Evolutionary conservation across 2,113 vertebrate genomes (phyloP), one percentile per base, ranked within the genome.

Genomic region (Microtus ochrogaster): DNA sequence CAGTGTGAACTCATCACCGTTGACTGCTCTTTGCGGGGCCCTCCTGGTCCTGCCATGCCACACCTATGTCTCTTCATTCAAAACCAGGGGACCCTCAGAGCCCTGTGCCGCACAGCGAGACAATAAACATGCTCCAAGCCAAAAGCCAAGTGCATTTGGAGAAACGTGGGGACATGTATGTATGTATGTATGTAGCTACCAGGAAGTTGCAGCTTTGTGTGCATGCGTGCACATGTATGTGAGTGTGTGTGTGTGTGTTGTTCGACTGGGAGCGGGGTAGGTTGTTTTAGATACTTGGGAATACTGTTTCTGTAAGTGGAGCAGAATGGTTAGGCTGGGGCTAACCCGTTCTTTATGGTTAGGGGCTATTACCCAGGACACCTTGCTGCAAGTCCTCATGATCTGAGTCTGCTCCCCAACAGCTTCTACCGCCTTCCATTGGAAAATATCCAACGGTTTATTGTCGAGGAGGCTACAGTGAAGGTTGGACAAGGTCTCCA

Each of bases 1-100:
- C 76, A 24, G 0, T 6, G 1, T 14, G 84, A 81, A 14, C 49
- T 3, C 17, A 28, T 0, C 0, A 44, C 47, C 58, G 10, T 3
- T 52, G 44, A 0, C 17, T 11, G 4, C 73, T 2, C 17, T 39
- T 44, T 36, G 63, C 85, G 1, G 5, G 26, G 21, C 22, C 70
- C 55, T 74, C 4, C 0, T 0, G 16, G 55, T 55, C 58, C 82
- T 68, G 36, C n/a, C 41, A 10, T 7, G 0, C 17, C 4, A 11
- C 33, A 49, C 28, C 24, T 17, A 52, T 13, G 47, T 49, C 49
- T 22, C 30, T 73, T 70, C 70, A 13, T 41, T 70, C 68, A 92
- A 74, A 44, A 49, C 41, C 47, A 22, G 10, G 39, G 4, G 9
- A 13, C 17, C n/a, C 44, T 58, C 30, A 22, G n/a, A 9, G 44